Conservation (phyloP, 1,140 invertebrate genomes). For the Bombus affinis region DNA sequence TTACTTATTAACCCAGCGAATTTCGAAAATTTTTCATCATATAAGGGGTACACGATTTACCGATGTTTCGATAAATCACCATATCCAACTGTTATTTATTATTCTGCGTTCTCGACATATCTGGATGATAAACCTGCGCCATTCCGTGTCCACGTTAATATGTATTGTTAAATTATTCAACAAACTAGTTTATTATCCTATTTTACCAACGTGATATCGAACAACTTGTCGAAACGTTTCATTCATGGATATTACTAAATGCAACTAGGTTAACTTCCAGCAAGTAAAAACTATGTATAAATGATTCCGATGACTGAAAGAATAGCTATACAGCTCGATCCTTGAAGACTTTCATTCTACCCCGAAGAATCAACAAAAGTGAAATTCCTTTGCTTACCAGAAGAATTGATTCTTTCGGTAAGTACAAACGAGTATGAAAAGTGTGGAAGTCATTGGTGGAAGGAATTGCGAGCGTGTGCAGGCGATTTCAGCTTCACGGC, state of each 20-base stretch:
- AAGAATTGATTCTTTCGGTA: background rate
- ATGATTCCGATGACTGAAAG: no score
- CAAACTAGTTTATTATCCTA: background rate
- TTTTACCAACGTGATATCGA: no score
- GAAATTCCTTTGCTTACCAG: background rate
- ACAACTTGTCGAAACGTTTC: background rate
- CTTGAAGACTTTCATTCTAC: no score
- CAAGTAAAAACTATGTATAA: no score
- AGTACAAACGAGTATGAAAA: background rate
- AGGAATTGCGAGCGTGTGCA: background rate
- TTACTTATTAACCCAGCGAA: background rate
- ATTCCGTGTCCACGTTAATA: no score
- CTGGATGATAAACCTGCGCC: background rate
- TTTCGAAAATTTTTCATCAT: background rate
- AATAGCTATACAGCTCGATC: no score
- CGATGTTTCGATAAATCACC: background rate
- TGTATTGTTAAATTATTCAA: background rate
- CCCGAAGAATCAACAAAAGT: background rate
- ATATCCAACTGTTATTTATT: background rate
- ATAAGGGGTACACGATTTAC: background rate
- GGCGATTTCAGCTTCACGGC: conserved; percentile 48
- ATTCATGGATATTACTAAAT: no score
- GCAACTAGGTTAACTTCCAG: no score
- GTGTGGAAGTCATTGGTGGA: background rate
- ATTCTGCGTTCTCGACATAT: background rate